These are phyloP conservation scores for Noctua pronuba DNA, from an alignment of 2,888 invertebrate species.

Conservation along the genomic window DNA sequence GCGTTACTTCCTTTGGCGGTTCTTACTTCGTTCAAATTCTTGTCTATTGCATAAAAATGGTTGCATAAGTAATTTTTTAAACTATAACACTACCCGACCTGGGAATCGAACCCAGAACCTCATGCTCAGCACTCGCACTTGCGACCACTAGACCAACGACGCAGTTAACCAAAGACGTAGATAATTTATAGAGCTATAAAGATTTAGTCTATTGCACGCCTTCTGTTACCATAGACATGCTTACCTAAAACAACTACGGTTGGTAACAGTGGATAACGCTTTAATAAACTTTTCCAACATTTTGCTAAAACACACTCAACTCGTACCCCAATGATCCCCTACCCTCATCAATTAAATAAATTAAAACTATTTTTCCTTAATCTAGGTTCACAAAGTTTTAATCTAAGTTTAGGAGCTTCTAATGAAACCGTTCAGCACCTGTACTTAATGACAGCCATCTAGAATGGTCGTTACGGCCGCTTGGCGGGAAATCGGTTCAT, in stretches of 20 bases:
- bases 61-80: too few species aligned
- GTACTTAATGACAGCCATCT: constrained; percentile 51
- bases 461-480: constrained; percentile 55
- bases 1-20: too few species aligned
- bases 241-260: neutral
- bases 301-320: neutral
- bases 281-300: neutral
- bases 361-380: constrained; percentile 48
- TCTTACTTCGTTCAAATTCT: too few species aligned
- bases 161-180: neutral
- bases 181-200: neutral
- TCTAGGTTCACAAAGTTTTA: constrained; percentile 38
- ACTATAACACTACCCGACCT: too few species aligned
- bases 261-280: neutral
- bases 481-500: constrained; percentile 45
- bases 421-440: constrained; percentile 56
- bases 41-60: too few species aligned
- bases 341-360: constrained; percentile 19
- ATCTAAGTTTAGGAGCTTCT: constrained; percentile 48
- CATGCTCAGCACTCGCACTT: too few species aligned
- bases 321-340: neutral
- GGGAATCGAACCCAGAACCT: too few species aligned
- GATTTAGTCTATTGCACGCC: neutral
- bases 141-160: too few species aligned
- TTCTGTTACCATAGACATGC: neutral